Conservation (phyloP, 1,140 invertebrate genomes). For the Orius insidiosus region DNA sequence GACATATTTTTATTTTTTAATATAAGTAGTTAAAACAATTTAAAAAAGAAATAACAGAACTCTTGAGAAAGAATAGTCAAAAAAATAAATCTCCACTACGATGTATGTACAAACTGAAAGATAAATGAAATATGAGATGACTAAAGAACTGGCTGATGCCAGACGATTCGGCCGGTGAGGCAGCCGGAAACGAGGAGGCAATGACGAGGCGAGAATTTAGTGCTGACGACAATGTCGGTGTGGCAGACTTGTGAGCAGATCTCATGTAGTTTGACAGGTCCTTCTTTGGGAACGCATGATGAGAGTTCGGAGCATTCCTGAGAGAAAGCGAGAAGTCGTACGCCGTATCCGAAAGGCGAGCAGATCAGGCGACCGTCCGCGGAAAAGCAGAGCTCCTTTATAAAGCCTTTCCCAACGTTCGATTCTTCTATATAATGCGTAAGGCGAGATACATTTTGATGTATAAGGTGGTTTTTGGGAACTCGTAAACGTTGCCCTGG, state of each 20-base stretch:
- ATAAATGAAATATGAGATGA: background rate
- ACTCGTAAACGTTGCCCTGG: constrained; percentile 15
- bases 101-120: no score
- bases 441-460: constrained; percentile 56
- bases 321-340: constrained; percentile 65
- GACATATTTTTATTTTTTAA: no score
- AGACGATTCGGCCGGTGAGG: constrained; percentile 67
- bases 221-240: constrained; percentile 70
- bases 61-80: no score
- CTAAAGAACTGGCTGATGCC: constrained; percentile 66
- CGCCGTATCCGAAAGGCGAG: constrained; percentile 71
- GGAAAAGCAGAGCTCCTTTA: constrained; percentile 68
- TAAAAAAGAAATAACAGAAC: no score
- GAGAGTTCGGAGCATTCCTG: constrained; percentile 60
- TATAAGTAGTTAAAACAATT: no score
- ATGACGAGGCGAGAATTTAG: constrained; percentile 75
- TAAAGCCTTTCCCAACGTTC: constrained; percentile 49
- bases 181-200: constrained; percentile 76
- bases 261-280: constrained; percentile 32
- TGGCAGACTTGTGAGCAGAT: constrained; percentile 55
- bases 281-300: constrained; percentile 37
- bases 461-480: constrained; percentile 34
- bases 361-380: constrained; percentile 73
- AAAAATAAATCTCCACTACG: no score
- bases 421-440: constrained; percentile 74